Evolutionary conservation across 2,797 vertebrate genomes (phyloP).

Genomic region (Podarcis siculus): DNA sequence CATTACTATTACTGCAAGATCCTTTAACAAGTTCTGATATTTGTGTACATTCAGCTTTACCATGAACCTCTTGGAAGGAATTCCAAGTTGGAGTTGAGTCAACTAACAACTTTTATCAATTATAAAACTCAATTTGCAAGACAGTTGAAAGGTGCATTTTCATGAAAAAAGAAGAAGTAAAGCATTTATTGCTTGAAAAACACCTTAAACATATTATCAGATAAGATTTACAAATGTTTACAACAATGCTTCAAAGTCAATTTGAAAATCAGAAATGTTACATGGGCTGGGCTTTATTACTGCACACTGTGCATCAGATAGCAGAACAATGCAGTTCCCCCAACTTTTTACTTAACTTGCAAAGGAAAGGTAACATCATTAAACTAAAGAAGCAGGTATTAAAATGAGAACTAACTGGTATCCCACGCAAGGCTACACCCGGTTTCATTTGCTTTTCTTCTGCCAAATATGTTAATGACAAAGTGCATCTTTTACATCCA

Average conservation of each 20-base stretch:
- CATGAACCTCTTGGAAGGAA: background rate
- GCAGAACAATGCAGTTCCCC: background rate
- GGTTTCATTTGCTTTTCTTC: slow-evolving; percentile 33
- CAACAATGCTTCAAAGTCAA: background rate
- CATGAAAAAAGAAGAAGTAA: background rate
- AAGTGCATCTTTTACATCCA: slow-evolving; percentile 47
- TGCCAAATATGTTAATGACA: slow-evolving; percentile 21
- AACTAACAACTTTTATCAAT: background rate
- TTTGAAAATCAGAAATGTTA: background rate
- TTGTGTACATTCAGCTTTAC: background rate
- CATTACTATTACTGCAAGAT: background rate
- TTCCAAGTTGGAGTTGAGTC: background rate
- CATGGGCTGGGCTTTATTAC: background rate
- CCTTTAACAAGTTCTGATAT: background rate
- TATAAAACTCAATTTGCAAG: background rate
- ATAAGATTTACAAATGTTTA: background rate
- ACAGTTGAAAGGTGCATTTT: background rate
- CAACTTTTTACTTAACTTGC: slow-evolving; percentile 18
- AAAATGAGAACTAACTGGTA: slow-evolving; percentile 28
- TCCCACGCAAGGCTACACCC: slow-evolving; percentile 45
- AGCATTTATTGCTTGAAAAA: background rate
- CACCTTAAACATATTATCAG: background rate
- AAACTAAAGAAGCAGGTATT: slow-evolving; percentile 32
- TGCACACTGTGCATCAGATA: background rate
- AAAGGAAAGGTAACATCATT: slow-evolving; percentile 13